Percentiles rank a stretch among this genome's conserved stretches.
phyloP scores from a whole-genome alignment of 1,140 invertebrate species.

The Probaryconus sp. region DNA sequence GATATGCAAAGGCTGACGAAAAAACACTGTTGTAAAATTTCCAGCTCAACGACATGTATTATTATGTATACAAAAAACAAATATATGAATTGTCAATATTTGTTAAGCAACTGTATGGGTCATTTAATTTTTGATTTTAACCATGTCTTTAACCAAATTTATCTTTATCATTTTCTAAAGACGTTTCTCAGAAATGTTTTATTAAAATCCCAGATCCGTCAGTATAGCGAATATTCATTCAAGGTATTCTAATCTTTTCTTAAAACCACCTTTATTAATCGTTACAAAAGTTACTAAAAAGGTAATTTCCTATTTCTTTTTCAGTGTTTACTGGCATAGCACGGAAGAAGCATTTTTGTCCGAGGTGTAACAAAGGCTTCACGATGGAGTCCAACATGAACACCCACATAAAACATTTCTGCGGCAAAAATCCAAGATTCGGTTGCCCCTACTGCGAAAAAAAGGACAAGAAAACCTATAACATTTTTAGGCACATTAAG shows the following conservation, averaged over 20 bases:
- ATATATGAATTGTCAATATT: constrained; percentile 40
- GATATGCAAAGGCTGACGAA: constrained; percentile 11
- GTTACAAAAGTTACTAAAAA: no score
- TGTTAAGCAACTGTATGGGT: constrained; percentile 17
- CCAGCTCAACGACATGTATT: constrained; percentile 19
- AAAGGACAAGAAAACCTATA: constrained; percentile 64
- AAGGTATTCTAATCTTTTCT: no score
- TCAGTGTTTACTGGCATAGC: constrained; percentile 15
- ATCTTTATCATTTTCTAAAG: not conserved
- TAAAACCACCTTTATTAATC: no score
- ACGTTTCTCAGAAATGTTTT: no score
- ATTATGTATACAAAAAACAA: constrained; percentile 34
- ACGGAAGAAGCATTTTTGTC: constrained; percentile 41
- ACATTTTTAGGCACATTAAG: constrained; percentile 72
- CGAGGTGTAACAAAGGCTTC: constrained; percentile 57
- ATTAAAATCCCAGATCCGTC: no score
- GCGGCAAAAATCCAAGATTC: constrained; percentile 77
- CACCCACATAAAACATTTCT: constrained; percentile 67
- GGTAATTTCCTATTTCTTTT: constrained; percentile 33
- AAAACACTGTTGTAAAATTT: constrained; percentile 20
- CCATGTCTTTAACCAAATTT: not conserved
- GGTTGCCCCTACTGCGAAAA: constrained; percentile 74
- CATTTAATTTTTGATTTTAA: constrained; percentile 6
- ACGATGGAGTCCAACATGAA: constrained; percentile 66
- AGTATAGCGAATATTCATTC: no score